Evolutionary conservation across 1,140 invertebrate species (phyloP).

Genomic region (Ostrea denselamellosa): DNA sequence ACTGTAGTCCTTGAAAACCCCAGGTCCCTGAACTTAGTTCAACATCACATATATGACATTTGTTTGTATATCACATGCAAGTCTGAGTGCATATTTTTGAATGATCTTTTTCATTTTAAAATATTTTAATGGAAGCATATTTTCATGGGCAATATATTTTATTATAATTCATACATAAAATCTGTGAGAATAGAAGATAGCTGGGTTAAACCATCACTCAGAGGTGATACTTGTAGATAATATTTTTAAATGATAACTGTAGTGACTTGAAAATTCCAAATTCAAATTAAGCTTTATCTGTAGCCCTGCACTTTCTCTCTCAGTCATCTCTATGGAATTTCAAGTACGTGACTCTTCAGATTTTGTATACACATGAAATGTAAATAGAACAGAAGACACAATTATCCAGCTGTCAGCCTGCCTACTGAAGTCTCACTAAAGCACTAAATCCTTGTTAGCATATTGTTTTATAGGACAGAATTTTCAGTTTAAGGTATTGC

Average conservation of each 20-base stretch:
- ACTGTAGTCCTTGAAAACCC: too few relatives aligned
- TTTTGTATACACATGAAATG: constrained; percentile 14
- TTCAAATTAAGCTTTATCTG: constrained; percentile 17
- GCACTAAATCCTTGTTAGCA: neutral
- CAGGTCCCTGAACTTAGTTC: neutral
- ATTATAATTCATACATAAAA: too few relatives aligned
- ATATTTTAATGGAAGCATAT: too few relatives aligned
- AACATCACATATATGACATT: neutral
- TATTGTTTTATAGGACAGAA: neutral
- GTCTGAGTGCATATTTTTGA: too few relatives aligned
- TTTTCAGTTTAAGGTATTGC: neutral
- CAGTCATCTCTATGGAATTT: constrained; percentile 25
- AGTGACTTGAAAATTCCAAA: neutral
- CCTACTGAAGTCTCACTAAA: neutral
- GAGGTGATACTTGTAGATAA: neutral
- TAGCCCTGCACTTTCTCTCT: neutral
- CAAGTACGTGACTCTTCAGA: neutral
- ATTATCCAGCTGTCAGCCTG: neutral
- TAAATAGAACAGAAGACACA: constrained; percentile 27
- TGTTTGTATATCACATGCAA: neutral
- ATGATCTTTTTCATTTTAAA: too few relatives aligned
- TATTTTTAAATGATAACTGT: neutral
- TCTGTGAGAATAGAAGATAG: neutral
- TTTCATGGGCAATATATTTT: too few relatives aligned
- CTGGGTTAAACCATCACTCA: too few relatives aligned